Base-by-base conservation (phyloP, 2,113 vertebrate genomes). In the Perognathus longimembris region DNA sequence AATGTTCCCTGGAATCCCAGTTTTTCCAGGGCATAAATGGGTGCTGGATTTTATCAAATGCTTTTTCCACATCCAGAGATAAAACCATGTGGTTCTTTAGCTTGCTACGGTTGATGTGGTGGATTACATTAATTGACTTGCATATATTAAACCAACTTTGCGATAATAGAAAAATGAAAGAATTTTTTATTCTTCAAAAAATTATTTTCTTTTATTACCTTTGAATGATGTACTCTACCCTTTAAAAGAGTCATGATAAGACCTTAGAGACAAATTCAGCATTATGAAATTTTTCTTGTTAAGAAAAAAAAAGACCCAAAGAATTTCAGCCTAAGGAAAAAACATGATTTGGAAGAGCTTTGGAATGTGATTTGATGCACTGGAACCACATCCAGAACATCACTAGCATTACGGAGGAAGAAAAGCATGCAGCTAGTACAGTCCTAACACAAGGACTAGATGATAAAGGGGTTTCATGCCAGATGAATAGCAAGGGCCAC, bases 401-500 rank as follows among this genome's bases (percentile, higher is more conserved):
- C 36, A 73, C 45, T 42, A 88, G 79, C 63, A 59, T 85, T 91
- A 81, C 22, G 92, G 63, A 90, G 69, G 84, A 93, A 93, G 92
- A 92, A 90, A 90, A 88, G 61, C 64, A 76, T 0, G 0, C 36
- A 61, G 42, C 5, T 42, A 15, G 77, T 66, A 63, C 61, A 84
- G 15, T 38, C 69, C 42, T 63, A 92, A 75, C 57, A 7, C n/a
- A 57, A 88, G 67, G 22, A 90, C 71, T 73, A n/a, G 28, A 11
- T 89, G 34, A 93, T 42, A 89, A 89, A 96, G 63, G 15, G 36
- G 1, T 36, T 79, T 75, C 7, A 1, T 66, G 69, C 32, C 59
- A 81, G 92, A 82, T 93, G 91, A 96, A 79, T 57, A 94, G 57
- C 50, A 76, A 78, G 69, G 89, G 82, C 59, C 84, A 89, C 67